Base-by-base conservation (phyloP, 2,888 invertebrate genomes). In the Seladonia tumulorum region DNA sequence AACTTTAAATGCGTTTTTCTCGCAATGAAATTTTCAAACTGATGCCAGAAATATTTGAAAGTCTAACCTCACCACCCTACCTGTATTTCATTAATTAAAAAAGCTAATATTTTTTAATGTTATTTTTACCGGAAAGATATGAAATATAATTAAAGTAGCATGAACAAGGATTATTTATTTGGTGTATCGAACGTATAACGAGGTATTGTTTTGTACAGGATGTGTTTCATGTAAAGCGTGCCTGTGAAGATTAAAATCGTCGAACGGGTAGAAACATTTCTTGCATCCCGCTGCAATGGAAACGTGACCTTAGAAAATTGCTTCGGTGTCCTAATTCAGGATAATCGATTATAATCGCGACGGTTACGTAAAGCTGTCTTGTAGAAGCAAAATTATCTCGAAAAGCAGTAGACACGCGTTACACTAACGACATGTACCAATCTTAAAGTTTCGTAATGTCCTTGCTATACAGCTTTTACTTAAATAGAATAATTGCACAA, bases 351-450 rank as follows among this genome's bases (percentile, higher is more conserved):
- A 76, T 79, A 77, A 88, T 85, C 68, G 16, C 57, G 70, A 39
- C 60, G 76, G 66, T 88, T 88, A 88, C 60, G 57, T 88, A 88
- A 88, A 82, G 79, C 71, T 53, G 71, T 84, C 81, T 79, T 79
- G 57, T 42, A 14, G 5, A 70, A 42, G 42, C n/a, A 8, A n/a
- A n/a, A 22, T 70, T 42, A 70, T 70, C 42, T 70, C 12, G 12
- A 42, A 14, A n/a, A n/a, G n/a, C 39, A 70, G 39, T 18, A 22
- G 49, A 35, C 85, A 88, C 88, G 85, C 83, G 85, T 82, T 63
- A 39, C 39, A 14, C 22, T 0, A n/a, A 53, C n/a, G 47, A 22
- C 53, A 77, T 73, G 53, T 35, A 45, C 45, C 49, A 35, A 53
- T 3, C 22, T n/a, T 45, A 25, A 16, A 42, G 25, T 63, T 76